A percentile compares a stretch with the other conserved stretches of the same genome.
phyloP scores from a whole-genome alignment of 2,113 vertebrate species.

The Aptenodytes forsteri region DNA sequence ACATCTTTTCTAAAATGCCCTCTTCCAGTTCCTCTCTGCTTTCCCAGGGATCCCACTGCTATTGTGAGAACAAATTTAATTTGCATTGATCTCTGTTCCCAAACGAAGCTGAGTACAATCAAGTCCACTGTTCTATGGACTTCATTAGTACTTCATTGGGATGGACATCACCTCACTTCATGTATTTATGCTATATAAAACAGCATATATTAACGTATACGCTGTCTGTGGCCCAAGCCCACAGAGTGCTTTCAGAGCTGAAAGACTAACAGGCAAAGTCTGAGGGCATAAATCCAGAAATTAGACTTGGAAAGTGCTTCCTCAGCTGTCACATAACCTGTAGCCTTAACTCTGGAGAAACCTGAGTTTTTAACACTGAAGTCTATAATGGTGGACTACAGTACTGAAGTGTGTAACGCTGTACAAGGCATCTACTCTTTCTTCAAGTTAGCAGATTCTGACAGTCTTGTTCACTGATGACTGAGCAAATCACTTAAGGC shows the following conservation, averaged over 20 bases:
- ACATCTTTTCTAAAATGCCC: neutral
- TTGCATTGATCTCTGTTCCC: neutral
- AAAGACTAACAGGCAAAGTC: neutral
- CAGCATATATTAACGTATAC: fast-evolving
- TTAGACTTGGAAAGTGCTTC: neutral
- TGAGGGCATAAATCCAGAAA: neutral
- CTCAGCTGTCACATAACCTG: neutral
- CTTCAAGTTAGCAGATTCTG: neutral
- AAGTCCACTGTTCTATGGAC: neutral
- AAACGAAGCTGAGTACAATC: neutral
- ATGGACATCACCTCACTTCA: neutral
- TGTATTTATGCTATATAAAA: neutral
- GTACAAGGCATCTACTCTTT: neutral
- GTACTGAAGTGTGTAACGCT: neutral
- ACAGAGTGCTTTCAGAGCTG: neutral
- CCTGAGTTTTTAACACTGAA: neutral
- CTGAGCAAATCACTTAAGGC: neutral
- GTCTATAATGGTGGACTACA: neutral
- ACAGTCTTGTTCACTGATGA: neutral
- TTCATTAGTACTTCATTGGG: neutral
- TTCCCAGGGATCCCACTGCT: neutral
- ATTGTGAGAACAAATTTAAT: neutral
- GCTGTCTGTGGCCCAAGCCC: neutral
- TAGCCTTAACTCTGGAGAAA: neutral
- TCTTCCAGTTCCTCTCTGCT: neutral